These are phyloP conservation scores for Eledone cirrhosa DNA, from an alignment of 2,888 invertebrate species.

Conservation along the genomic window DNA sequence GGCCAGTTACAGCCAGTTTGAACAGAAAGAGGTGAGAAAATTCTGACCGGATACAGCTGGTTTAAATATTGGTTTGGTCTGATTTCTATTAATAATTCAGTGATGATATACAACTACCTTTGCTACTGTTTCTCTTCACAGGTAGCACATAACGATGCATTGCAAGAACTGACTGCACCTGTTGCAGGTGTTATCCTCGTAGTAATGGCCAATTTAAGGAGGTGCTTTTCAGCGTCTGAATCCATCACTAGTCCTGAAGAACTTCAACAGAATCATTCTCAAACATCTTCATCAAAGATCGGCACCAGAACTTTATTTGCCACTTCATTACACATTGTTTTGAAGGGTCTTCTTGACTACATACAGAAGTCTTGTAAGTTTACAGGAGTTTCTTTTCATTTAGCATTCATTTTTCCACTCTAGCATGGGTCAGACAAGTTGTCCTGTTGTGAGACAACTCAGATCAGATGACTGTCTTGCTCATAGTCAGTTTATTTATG, in stretches of 20 bases:
- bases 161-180: conserved; percentile 80
- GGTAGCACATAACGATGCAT: conserved; percentile 72
- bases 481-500: no score
- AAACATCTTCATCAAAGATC: conserved; percentile 31
- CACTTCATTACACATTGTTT: conserved; percentile 64
- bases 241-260: neutral
- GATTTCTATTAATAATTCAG: no score
- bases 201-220: conserved; percentile 79
- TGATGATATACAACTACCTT: no score
- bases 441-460: no score
- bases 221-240: conserved; percentile 58
- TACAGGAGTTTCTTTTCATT: conserved; percentile 34
- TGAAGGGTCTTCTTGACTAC: conserved; percentile 82
- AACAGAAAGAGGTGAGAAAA: no score
- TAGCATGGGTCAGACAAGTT: no score
- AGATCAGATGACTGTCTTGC: no score
- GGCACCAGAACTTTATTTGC: conserved; percentile 61
- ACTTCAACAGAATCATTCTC: neutral
- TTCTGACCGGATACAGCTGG: no score
- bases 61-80: no score
- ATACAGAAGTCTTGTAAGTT: conserved; percentile 78
- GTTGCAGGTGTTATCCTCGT: conserved; percentile 83
- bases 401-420: no score
- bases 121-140: conserved; percentile 30
- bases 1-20: no score